Percentiles rank a stretch among this genome's conserved stretches.
Conservation (phyloP, 1,140 invertebrate genomes). For the Orussus abietinus region DNA sequence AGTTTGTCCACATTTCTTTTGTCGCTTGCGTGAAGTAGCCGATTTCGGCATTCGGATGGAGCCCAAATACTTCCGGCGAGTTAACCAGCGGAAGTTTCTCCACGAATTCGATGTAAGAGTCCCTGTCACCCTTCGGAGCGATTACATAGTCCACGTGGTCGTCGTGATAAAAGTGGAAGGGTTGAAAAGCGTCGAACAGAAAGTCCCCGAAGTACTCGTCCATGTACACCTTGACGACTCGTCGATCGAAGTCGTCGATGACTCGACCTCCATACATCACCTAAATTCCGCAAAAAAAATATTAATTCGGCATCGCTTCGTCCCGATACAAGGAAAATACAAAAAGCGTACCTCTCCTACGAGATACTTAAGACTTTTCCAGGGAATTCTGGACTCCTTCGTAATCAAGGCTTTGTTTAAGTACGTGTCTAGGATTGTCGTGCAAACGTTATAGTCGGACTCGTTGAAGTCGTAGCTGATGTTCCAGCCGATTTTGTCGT, state of each 20-base stretch:
- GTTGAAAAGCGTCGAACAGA: conserved; percentile 83
- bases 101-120: conserved; percentile 69
- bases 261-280: conserved; percentile 92
- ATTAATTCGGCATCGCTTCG: conserved; percentile 1
- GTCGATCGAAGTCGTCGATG: conserved; percentile 83
- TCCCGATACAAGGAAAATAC: not conserved
- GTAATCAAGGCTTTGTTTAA: conserved; percentile 64
- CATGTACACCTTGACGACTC: conserved; percentile 83
- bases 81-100: conserved; percentile 70
- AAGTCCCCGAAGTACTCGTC: conserved; percentile 93
- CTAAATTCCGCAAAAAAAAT: conserved; percentile 48
- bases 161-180: conserved; percentile 83
- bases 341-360: conserved; percentile 79
- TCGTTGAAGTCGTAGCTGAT: conserved; percentile 90
- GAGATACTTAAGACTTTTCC: conserved; percentile 85
- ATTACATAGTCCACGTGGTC: conserved; percentile 73
- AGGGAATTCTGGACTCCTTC: conserved; percentile 68
- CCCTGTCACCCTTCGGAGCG: conserved; percentile 64
- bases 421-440: conserved; percentile 78
- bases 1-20: conserved; percentile 75
- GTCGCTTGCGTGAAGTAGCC: conserved; percentile 83
- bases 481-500: conserved; percentile 92
- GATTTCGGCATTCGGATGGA: conserved; percentile 91
- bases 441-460: conserved; percentile 84
- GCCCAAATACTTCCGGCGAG: conserved; percentile 82